phyloP scores from a whole-genome alignment of 23 tunicate species.

The Corella eumyota region DNA sequence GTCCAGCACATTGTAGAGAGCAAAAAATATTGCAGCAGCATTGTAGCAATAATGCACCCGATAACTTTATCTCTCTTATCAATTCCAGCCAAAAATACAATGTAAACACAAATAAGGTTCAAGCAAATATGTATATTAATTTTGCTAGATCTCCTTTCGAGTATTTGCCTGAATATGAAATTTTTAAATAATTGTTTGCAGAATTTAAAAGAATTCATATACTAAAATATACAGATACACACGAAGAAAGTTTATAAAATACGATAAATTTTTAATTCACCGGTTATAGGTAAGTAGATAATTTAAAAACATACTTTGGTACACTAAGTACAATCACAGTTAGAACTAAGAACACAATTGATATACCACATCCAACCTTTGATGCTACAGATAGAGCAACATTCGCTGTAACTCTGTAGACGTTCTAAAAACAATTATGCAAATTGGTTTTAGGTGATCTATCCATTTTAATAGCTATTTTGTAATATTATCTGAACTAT shows the following conservation, averaged over 20 bases:
- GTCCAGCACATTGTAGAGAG: slow-evolving; percentile 21
- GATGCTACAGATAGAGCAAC: slow-evolving; percentile 13
- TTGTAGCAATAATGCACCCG: slow-evolving; percentile 5
- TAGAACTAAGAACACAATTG: slow-evolving; percentile 16
- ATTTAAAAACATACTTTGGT: slow-evolving; percentile 40
- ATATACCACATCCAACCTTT: slow-evolving; percentile 20
- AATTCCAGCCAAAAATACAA: slow-evolving; percentile 16
- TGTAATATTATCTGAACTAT: too few relatives aligned
- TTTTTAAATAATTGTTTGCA: background rate
- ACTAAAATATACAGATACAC: background rate
- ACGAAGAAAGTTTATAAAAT: too few relatives aligned
- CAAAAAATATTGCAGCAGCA: slow-evolving; percentile 18
- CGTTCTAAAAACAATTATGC: too few relatives aligned
- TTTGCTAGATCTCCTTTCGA: background rate
- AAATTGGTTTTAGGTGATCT: too few relatives aligned
- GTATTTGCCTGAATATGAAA: background rate
- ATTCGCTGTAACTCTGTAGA: slow-evolving; percentile 8
- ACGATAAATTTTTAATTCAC: too few relatives aligned
- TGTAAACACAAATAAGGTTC: slow-evolving; percentile 3
- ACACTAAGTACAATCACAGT: slow-evolving; percentile 18
- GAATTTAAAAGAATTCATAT: background rate
- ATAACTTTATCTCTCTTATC: slow-evolving; percentile 7
- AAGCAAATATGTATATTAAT: slow-evolving; percentile 8
- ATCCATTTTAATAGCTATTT: too few relatives aligned
- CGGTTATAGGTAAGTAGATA: too few relatives aligned